A percentile compares a stretch with the other conserved stretches of the same genome.
Conservation (phyloP, 2,888 invertebrate species). For the Tipula helvola region DNA sequence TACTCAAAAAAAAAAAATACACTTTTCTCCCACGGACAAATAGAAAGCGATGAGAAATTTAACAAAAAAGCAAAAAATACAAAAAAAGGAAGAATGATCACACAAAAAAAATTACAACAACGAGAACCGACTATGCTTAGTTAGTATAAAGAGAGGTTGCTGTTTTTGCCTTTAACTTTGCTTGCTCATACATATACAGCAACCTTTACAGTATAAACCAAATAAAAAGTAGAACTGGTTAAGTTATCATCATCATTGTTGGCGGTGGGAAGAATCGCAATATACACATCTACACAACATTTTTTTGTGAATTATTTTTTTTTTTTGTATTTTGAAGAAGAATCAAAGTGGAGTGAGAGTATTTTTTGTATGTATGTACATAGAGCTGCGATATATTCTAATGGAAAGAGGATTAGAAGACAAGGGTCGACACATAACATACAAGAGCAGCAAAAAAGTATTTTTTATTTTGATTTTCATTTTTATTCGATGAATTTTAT, state of each 20-base stretch:
- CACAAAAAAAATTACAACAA: background rate
- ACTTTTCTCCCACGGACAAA: background rate
- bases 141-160: background rate
- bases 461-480: background rate
- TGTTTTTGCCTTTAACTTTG: background rate
- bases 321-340: background rate
- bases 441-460: background rate
- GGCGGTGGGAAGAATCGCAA: background rate
- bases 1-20: background rate
- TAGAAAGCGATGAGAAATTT: background rate
- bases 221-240: background rate
- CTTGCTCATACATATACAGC: background rate
- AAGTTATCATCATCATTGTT: background rate
- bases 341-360: background rate
- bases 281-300: background rate
- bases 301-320: background rate
- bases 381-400: background rate
- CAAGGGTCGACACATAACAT: conserved; percentile 7
- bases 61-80: background rate
- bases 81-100: background rate
- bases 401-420: background rate
- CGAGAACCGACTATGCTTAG: background rate
- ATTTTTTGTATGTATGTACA: background rate
- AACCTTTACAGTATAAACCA: background rate
- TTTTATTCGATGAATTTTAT: conserved; percentile 5